These are phyloP conservation scores for Pseudochromis fuscus DNA, from an alignment of 2,797 vertebrate species.

Conservation along the genomic window DNA sequence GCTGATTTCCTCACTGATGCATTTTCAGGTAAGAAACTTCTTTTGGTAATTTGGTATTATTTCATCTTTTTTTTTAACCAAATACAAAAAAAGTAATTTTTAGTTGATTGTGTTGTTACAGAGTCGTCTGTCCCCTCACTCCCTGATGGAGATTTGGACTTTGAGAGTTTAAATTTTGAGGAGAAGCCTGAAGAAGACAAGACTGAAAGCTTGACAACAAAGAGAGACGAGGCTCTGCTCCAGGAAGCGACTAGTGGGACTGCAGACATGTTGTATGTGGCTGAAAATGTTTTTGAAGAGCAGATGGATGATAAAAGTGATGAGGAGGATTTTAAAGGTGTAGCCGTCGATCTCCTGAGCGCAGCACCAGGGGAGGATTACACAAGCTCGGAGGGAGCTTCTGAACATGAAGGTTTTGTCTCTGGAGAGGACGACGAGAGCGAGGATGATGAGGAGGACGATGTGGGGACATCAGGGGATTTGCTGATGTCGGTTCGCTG, in stretches of 20 bases:
- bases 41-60: not conserved
- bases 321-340: conserved; percentile 32
- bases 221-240: conserved; percentile 49
- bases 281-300: conserved; percentile 32
- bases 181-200: conserved; percentile 47
- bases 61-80: not conserved
- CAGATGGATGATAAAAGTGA: conserved; percentile 1
- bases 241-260: conserved; percentile 60
- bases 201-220: conserved; percentile 30
- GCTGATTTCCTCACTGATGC: conserved; percentile 73
- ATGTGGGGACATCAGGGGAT: conserved; percentile 32
- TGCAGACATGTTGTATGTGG: conserved; percentile 10
- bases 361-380: conserved; percentile 40
- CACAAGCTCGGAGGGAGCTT: conserved; percentile 60
- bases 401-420: conserved; percentile 38
- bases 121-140: conserved; percentile 62
- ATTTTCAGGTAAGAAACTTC: conserved; percentile 78
- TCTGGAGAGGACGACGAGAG: conserved; percentile 47
- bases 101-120: conserved; percentile 54
- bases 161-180: conserved; percentile 72
- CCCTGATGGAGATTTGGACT: conserved; percentile 75
- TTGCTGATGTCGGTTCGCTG: conserved; percentile 36
- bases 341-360: not conserved
- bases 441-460: conserved; percentile 47
- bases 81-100: not conserved